These are phyloP conservation scores for Epiblema foenella DNA, from an alignment of 2,888 invertebrate species.

Conservation along the genomic window DNA sequence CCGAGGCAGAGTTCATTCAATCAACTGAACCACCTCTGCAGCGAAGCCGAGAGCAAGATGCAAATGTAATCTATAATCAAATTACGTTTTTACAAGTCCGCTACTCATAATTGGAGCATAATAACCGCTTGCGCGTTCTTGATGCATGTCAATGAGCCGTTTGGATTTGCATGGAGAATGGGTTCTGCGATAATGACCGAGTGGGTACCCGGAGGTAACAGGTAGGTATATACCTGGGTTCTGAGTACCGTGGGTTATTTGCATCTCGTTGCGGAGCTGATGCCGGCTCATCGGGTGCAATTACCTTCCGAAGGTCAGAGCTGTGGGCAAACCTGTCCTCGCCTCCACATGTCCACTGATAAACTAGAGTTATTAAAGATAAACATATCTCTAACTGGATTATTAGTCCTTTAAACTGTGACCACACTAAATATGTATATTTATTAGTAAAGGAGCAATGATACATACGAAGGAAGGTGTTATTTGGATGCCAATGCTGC, in stretches of 20 bases:
- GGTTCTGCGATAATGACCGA: constrained; percentile 19
- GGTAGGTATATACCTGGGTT: no score
- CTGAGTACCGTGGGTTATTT: background rate
- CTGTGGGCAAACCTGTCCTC: background rate
- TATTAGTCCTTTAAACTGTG: no score
- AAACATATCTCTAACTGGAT: no score
- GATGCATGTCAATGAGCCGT: constrained; percentile 34
- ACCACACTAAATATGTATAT: no score
- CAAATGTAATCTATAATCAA: constrained; percentile 19
- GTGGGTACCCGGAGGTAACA: constrained; percentile 3
- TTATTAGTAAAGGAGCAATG: no score
- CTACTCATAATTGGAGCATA: constrained; percentile 23
- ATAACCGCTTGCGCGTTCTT: constrained; percentile 16
- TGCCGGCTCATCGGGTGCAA: background rate
- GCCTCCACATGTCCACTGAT: background rate
- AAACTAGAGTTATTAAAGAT: no score
- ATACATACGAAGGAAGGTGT: no score
- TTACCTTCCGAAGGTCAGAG: background rate
- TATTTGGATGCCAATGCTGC: no score
- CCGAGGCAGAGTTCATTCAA: background rate
- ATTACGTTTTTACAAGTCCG: constrained; percentile 14
- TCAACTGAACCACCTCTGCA: background rate
- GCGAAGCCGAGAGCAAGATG: background rate
- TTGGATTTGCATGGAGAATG: constrained; percentile 19
- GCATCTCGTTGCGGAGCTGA: background rate